Evolutionary conservation across 2,888 invertebrate species (phyloP), one percentile per base, ranked within the genome.

Genomic region (Keiferia lycopersicella): DNA sequence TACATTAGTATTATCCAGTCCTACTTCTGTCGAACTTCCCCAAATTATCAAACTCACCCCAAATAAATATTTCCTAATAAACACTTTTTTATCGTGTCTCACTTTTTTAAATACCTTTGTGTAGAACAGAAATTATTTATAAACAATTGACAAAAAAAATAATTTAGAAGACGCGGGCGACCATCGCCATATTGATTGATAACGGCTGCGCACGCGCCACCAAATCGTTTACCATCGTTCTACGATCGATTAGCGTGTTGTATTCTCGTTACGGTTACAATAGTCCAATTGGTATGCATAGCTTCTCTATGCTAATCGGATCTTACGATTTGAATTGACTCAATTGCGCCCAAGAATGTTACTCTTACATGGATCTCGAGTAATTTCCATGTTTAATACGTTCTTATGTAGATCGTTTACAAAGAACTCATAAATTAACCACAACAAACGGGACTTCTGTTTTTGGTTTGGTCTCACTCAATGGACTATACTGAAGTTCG

Each of bases 231-330:
- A 67, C 65, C 56, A 61, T 41, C 30, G 50, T 30, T 39, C 39
- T 58, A 51, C 62, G 57, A 67, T 67, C 65, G 67, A 67, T 67
- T 66, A 67, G 68, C 68, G 67, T 71, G 77, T 74, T 73, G 77
- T 79, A 75, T 69, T 75, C 78, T 80, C 71, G 79, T 80, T 81
- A 74, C 74, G 72, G 69, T 72, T 75, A 71, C 74, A 76, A 77
- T 81, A 73, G 76, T 76, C 75, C 85, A 84, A 86, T 87, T 87
- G 84, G 76, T 79, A 81, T 81, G 77, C 78, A 77, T 71, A 74
- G 72, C 74, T 69, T 69, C 72, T 75, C 70, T 71, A 68, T 70
- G 73, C 72, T 75, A 69, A 64, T 65, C 64, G 66, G 69, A 68
- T 66, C 65, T 69, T 22, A 73, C 71, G 74, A 73, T 72, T 71